Conservation (phyloP, 2,113 vertebrate genomes). For the Bambusicola thoracicus region DNA sequence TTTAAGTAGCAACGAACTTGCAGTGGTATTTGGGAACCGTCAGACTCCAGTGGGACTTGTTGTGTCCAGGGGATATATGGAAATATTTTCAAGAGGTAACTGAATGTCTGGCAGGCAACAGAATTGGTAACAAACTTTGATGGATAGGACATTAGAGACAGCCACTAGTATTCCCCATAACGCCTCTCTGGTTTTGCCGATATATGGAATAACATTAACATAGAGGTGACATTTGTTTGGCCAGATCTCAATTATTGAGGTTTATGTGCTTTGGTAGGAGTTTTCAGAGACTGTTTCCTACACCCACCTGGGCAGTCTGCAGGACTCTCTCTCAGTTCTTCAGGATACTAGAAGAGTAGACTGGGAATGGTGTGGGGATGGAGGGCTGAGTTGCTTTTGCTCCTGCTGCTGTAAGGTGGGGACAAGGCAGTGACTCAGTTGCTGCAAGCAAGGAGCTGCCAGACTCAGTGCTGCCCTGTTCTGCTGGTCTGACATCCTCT, state of each 20-base stretch:
- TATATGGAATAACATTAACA: not conserved
- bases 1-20: not conserved
- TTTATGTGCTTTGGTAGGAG: not conserved
- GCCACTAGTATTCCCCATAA: not conserved
- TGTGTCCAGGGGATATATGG: not conserved
- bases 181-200: not conserved
- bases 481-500: not conserved
- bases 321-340: not conserved
- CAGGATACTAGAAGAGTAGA: rapidly evolving
- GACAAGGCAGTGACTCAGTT: not conserved
- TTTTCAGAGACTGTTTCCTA: not conserved
- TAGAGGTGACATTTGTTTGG: not conserved
- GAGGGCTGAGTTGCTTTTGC: not conserved
- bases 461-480: rapidly evolving
- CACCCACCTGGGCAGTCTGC: not conserved
- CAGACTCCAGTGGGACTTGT: not conserved
- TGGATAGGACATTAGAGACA: not conserved
- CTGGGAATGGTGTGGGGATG: not conserved
- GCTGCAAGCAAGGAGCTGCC: not conserved
- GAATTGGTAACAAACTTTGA: not conserved
- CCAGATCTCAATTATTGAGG: not conserved
- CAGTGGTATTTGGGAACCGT: not conserved
- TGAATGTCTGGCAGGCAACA: not conserved
- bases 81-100: not conserved
- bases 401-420: not conserved